Conservation (phyloP, 2,888 invertebrate species). For the Palloptera scutellata region DNA sequence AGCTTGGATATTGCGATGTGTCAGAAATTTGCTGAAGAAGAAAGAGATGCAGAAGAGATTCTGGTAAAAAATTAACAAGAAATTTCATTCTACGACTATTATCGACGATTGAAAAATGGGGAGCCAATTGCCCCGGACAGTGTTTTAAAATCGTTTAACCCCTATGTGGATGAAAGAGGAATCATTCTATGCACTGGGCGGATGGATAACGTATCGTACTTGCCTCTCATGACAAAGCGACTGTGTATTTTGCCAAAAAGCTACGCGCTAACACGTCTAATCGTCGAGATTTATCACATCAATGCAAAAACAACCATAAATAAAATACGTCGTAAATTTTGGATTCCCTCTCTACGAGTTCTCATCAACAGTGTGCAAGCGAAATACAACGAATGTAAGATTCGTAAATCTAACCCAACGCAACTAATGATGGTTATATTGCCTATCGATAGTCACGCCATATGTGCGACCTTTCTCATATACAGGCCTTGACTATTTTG, state of each 20-base stretch:
- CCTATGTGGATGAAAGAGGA: neutral
- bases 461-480: constrained; percentile 36
- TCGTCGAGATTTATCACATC: constrained; percentile 19
- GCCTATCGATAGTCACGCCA: constrained; percentile 32
- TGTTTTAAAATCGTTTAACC: no score
- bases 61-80: no score
- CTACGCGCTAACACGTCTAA: constrained; percentile 5
- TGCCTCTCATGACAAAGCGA: constrained; percentile 13
- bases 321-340: constrained; percentile 28
- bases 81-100: no score
- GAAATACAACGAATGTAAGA: constrained; percentile 15
- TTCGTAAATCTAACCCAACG: constrained; percentile 9
- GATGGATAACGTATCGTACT: constrained; percentile 10
- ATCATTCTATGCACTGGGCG: constrained; percentile 17
- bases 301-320: constrained; percentile 13
- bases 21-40: no score
- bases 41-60: no score
- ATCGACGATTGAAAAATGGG: no score
- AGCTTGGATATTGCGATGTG: neutral
- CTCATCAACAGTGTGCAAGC: constrained; percentile 12
- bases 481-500: constrained; percentile 36
- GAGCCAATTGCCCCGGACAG: no score
- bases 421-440: constrained; percentile 36
- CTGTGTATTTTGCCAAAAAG: constrained; percentile 26
- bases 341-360: constrained; percentile 28